A percentile compares a stretch with the other conserved stretches of the same genome.
Evolutionary conservation across 1,140 invertebrate species (phyloP).

Genomic region (Tetraneura akinire): DNA sequence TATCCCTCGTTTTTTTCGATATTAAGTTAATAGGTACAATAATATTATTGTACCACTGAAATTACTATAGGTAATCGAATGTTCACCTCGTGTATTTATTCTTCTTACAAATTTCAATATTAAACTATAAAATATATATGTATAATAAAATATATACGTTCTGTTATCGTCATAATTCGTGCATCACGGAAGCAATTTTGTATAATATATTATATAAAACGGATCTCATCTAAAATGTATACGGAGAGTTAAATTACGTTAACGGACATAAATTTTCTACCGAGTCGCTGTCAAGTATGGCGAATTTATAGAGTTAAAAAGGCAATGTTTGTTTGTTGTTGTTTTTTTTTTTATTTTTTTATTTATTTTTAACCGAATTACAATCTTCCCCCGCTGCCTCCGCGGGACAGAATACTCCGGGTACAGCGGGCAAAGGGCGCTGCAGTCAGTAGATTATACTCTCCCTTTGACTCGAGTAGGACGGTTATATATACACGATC

Average conservation of each 20-base stretch:
- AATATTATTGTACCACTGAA: too few species aligned
- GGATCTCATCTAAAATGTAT: slow-evolving; percentile 43
- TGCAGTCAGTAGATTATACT: slow-evolving; percentile 35
- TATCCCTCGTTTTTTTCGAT: too few species aligned
- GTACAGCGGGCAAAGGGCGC: background rate
- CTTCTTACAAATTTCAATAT: too few species aligned
- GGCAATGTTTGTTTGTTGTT: slow-evolving; percentile 29
- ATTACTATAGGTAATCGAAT: too few species aligned
- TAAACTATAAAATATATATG: too few species aligned
- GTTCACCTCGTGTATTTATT: too few species aligned
- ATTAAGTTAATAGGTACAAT: too few species aligned
- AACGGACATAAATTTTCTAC: slow-evolving; percentile 41
- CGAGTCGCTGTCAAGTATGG: slow-evolving; percentile 39
- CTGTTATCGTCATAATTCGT: slow-evolving; percentile 6
- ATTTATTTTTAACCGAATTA: slow-evolving; percentile 41
- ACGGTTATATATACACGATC: slow-evolving; percentile 17
- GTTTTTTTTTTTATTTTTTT: background rate
- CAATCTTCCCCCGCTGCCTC: background rate
- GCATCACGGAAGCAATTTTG: slow-evolving; percentile 24
- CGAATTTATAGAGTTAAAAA: slow-evolving; percentile 50
- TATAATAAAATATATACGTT: background rate
- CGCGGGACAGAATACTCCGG: too few species aligned
- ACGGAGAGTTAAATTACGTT: slow-evolving; percentile 48
- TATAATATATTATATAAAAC: slow-evolving; percentile 5
- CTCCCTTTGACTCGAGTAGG: slow-evolving; percentile 5